Evolutionary conservation across 2,888 invertebrate species (phyloP), one percentile per base, ranked within the genome.

Genomic region (Latheticus oryzae): DNA sequence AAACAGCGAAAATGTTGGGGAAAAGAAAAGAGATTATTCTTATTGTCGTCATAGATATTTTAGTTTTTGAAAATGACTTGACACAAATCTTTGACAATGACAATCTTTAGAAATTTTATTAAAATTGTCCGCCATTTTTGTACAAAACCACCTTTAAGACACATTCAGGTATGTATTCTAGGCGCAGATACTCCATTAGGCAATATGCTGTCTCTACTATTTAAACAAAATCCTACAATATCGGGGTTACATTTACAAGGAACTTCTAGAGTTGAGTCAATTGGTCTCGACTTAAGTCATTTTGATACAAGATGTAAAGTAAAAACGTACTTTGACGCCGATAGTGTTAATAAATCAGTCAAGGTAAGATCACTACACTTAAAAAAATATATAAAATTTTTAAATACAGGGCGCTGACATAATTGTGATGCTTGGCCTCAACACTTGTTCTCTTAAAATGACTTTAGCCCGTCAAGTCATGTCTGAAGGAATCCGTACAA

Each of bases 121-220:
- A 28, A 54, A 54, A 35, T 45, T 35, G 26, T 5, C 19, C 53
- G 53, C 45, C 33, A 35, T 1, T 43, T 35, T 35, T 45, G 12
- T 1, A 19, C 53, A 1, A 28, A 42, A 24, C 16, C 19, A 3
- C 8, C 9, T 1, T 8, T 43, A 2, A 47, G 13, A 16, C 28
- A 32, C 1, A 28, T 71, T 2, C 70, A 72, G 59, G 75, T 77
- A 21, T 66, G 71, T 5, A 56, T 85, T 47, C 78, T 85, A 60
- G 84, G 84, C 1, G 84, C 82, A 1, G 80, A 82, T 63, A 81
- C 82, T 1, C 74, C 76, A 5, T 72, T 83, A 50, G 85, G 85
- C 0, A 80, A 81, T 55, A 79, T 80, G 16, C 70, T 81, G 2
- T 76, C 83, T 2, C 72, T 84, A 28, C 68, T 85, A 26, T 72